phyloP scores from a whole-genome alignment of 2,888 invertebrate species.

The Carpatolechia fugitivella region DNA sequence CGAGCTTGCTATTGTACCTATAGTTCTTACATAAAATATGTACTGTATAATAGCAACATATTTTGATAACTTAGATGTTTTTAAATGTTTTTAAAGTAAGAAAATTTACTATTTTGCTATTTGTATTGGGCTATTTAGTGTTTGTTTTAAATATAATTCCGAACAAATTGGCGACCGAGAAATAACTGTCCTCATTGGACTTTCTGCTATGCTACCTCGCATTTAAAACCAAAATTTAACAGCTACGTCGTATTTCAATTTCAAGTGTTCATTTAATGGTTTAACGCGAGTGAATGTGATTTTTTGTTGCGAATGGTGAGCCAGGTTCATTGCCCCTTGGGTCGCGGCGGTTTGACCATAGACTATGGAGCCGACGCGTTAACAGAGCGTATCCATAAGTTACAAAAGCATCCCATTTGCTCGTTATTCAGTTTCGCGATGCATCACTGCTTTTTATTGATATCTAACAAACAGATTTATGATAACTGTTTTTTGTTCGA shows the following conservation, averaged over 20 bases:
- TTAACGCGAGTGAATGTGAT: conserved; percentile 44
- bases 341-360: conserved; percentile 56
- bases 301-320: conserved; percentile 48
- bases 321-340: conserved; percentile 47
- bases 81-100: too few relatives aligned
- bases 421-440: conserved; percentile 46
- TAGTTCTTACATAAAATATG: too few relatives aligned
- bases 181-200: too few relatives aligned
- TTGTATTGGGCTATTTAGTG: too few relatives aligned
- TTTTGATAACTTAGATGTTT: too few relatives aligned
- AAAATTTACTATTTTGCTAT: too few relatives aligned
- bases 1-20: too few relatives aligned
- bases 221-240: background rate
- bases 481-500: conserved; percentile 5
- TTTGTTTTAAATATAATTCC: too few relatives aligned
- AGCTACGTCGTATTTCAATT: background rate
- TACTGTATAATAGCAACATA: too few relatives aligned
- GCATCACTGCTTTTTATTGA: conserved; percentile 52
- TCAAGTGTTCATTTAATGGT: background rate
- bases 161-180: too few relatives aligned
- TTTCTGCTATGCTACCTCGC: too few relatives aligned
- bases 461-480: conserved; percentile 28
- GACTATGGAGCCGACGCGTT: conserved; percentile 45
- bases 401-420: conserved; percentile 52
- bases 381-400: conserved; percentile 63